phyloP scores from a whole-genome alignment of 2,797 vertebrate species.

The Eulemur rubriventer region DNA sequence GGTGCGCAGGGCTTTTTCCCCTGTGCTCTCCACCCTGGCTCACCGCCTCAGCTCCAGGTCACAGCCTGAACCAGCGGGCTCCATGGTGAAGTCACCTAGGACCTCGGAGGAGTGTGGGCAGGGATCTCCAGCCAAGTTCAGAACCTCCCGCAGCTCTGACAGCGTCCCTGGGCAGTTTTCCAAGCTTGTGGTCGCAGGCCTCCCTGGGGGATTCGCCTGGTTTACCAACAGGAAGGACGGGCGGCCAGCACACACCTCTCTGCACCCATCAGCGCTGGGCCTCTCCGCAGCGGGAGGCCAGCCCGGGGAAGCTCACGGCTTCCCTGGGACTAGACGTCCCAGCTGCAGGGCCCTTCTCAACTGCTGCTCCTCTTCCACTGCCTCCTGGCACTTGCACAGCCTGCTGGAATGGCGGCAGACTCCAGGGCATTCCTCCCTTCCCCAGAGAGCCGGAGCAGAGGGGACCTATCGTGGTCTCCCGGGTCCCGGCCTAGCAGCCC shows the following conservation, averaged over 20 bases:
- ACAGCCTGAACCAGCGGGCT: background rate
- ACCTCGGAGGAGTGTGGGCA: background rate
- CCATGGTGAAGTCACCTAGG: rapidly evolving
- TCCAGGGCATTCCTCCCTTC: no score
- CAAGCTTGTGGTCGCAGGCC: background rate
- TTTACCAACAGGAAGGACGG: background rate
- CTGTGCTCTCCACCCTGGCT: background rate
- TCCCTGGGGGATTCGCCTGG: background rate
- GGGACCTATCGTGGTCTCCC: rapidly evolving
- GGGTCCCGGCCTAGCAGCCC: background rate
- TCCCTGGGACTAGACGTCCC: background rate
- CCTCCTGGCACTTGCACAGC: background rate
- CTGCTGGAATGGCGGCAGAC: background rate
- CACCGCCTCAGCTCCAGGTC: background rate
- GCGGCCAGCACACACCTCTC: no score
- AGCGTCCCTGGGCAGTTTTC: background rate
- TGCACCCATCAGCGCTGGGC: rapidly evolving
- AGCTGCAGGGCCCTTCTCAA: rapidly evolving
- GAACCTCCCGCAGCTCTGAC: background rate
- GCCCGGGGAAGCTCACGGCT: background rate
- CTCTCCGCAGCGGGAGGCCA: rapidly evolving
- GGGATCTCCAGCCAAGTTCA: background rate
- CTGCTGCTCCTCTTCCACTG: background rate
- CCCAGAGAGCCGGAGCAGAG: background rate
- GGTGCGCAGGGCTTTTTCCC: background rate